phyloP scores from a whole-genome alignment of 2,113 vertebrate species.

The Bagarius yarrelli region DNA sequence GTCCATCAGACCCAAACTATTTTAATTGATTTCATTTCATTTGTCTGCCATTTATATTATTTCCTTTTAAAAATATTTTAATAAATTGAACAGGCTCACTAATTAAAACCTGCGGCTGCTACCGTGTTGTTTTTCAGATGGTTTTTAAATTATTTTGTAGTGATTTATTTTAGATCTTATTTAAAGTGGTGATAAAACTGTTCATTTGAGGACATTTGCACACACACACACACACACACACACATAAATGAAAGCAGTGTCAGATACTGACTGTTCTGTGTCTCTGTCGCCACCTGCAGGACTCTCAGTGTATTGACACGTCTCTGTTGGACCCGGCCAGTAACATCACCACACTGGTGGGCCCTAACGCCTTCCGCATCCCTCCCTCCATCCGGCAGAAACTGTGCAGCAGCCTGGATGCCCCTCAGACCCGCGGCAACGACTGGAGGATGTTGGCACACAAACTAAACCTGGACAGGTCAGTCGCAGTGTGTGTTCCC shows the following conservation, averaged over 20 bases:
- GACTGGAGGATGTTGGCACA: slow-evolving; percentile 98
- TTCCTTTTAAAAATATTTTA: not conserved
- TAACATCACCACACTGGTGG: slow-evolving; percentile 85
- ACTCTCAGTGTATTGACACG: slow-evolving; percentile 82
- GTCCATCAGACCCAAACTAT: too few relatives aligned
- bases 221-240: not conserved
- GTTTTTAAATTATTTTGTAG: not conserved
- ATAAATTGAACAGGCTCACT: not conserved
- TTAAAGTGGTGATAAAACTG: slow-evolving; percentile 2
- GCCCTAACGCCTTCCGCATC: slow-evolving; percentile 91
- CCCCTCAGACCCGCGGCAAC: slow-evolving; percentile 90
- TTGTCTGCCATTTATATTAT: not conserved
- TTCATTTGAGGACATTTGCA: not conserved
- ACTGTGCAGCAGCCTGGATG: slow-evolving; percentile 94
- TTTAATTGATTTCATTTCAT: not conserved
- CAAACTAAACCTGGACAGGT: slow-evolving; percentile 96
- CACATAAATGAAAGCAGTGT: not conserved
- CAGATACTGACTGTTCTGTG: not conserved
- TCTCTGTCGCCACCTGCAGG: slow-evolving; percentile 69
- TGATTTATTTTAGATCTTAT: not conserved
- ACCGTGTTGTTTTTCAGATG: not conserved
- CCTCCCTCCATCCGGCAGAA: slow-evolving; percentile 95
- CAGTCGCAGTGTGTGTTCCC: slow-evolving; percentile 36
- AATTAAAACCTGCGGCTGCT: not conserved
- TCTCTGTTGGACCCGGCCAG: slow-evolving; percentile 86